Conservation (phyloP, 2,113 vertebrate species). For the Corapipo altera region DNA sequence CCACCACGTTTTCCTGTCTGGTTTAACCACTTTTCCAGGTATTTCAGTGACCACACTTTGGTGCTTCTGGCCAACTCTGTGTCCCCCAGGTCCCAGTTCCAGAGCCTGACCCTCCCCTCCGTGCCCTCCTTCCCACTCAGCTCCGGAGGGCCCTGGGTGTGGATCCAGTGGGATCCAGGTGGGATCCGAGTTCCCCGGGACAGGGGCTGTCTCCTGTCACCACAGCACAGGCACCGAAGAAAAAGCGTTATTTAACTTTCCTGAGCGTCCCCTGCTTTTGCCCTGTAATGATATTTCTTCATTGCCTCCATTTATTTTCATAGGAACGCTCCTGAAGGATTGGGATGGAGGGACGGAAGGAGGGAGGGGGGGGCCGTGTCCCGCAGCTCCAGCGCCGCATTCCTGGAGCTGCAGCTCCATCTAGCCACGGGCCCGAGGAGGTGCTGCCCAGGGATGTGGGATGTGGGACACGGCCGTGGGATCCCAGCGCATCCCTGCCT, state of each 20-base stretch:
- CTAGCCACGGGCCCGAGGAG: not conserved
- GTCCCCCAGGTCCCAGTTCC: rapidly evolving
- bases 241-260: not conserved
- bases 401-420: conserved; percentile 75
- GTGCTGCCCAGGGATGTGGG: not conserved
- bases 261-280: not conserved
- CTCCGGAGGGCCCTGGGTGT: rapidly evolving
- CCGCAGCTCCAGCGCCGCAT: not conserved
- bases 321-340: not conserved
- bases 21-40: not conserved
- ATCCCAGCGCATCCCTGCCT: rapidly evolving
- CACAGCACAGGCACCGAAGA: rapidly evolving
- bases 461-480: rapidly evolving
- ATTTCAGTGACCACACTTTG: rapidly evolving
- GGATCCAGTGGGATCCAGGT: not conserved
- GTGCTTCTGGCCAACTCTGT: rapidly evolving
- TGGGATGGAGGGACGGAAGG: not conserved
- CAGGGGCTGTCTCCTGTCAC: not conserved
- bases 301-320: not conserved
- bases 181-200: not conserved
- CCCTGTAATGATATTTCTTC: not conserved
- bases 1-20: rapidly evolving
- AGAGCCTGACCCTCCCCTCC: not conserved
- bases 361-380: not conserved
- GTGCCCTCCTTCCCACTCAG: not conserved